These are phyloP conservation scores for Drosophila tani DNA, from an alignment of 1,140 invertebrate genomes.

Conservation along the genomic window DNA sequence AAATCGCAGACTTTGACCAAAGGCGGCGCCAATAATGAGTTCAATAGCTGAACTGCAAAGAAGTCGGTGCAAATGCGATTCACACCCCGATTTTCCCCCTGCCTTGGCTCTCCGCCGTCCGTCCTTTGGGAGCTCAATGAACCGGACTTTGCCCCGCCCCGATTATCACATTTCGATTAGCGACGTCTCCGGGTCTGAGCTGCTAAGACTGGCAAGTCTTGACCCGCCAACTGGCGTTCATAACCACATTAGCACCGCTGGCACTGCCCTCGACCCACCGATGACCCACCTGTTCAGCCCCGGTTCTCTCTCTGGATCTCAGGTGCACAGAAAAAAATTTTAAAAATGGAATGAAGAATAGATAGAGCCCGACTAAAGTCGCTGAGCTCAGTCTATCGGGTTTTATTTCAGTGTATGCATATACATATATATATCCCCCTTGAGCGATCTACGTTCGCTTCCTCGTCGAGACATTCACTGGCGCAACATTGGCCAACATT, in stretches of 20 bases:
- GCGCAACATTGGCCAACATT: slow-evolving; percentile 46
- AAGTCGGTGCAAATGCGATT: slow-evolving; percentile 63
- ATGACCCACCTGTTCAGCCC: slow-evolving; percentile 29
- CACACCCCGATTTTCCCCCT: slow-evolving; percentile 13
- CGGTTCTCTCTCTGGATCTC: background rate
- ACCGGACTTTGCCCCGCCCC: slow-evolving; percentile 43
- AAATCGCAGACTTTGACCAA: slow-evolving; percentile 40
- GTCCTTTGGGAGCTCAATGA: slow-evolving; percentile 47
- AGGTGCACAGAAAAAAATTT: background rate
- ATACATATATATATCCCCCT: slow-evolving; percentile 1
- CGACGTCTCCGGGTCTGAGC: slow-evolving; percentile 29
- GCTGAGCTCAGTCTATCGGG: no score
- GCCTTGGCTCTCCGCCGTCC: background rate
- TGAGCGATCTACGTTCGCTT: slow-evolving; percentile 70
- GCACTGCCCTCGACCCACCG: slow-evolving; percentile 63
- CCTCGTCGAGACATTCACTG: slow-evolving; percentile 59
- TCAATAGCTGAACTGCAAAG: slow-evolving; percentile 61
- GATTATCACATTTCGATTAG: slow-evolving; percentile 80
- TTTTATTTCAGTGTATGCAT: background rate
- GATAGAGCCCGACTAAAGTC: no score
- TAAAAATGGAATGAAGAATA: no score
- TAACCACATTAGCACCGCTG: slow-evolving; percentile 80
- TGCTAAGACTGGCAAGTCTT: slow-evolving; percentile 18
- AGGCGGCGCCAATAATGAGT: slow-evolving; percentile 68
- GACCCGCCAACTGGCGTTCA: slow-evolving; percentile 69